phyloP scores from a whole-genome alignment of 2,113 vertebrate species.

The Dolichotis patagonum region DNA sequence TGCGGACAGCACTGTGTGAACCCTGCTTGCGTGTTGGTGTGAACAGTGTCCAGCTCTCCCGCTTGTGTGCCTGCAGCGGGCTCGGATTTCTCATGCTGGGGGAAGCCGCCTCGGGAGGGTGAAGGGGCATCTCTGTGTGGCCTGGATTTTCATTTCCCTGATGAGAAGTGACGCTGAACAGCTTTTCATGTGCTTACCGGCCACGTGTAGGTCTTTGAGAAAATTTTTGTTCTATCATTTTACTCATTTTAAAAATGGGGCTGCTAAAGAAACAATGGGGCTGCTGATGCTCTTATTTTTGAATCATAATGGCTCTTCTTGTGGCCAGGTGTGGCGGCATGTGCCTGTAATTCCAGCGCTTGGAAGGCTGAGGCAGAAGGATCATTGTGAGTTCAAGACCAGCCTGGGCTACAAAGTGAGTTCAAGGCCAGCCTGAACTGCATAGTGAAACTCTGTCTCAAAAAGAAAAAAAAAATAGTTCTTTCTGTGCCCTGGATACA shows the following conservation, averaged over 20 bases:
- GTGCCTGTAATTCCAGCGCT: too few relatives aligned
- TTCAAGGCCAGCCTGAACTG: too few relatives aligned
- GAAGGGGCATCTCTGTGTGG: fast-evolving
- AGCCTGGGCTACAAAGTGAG: too few relatives aligned
- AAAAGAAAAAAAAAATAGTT: neutral
- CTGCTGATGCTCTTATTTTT: neutral
- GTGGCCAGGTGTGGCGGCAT: too few relatives aligned
- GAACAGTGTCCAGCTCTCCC: neutral
- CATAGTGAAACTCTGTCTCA: too few relatives aligned
- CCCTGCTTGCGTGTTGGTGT: neutral
- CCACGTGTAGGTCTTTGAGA: neutral
- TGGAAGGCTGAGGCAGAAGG: too few relatives aligned
- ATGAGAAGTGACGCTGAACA: fast-evolving
- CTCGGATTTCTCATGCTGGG: fast-evolving
- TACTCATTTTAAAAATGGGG: neutral
- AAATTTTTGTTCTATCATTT: neutral
- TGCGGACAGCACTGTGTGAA: too few relatives aligned
- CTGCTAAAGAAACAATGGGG: neutral
- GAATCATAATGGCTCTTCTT: neutral
- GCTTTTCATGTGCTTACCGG: fast-evolving
- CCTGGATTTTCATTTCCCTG: neutral
- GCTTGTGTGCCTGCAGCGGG: neutral
- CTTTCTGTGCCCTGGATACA: neutral
- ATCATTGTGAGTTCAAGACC: too few relatives aligned
- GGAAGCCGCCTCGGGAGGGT: fast-evolving